These are phyloP conservation scores for Acromyrmex charruanus DNA, from an alignment of 1,140 invertebrate species.

Conservation along the genomic window DNA sequence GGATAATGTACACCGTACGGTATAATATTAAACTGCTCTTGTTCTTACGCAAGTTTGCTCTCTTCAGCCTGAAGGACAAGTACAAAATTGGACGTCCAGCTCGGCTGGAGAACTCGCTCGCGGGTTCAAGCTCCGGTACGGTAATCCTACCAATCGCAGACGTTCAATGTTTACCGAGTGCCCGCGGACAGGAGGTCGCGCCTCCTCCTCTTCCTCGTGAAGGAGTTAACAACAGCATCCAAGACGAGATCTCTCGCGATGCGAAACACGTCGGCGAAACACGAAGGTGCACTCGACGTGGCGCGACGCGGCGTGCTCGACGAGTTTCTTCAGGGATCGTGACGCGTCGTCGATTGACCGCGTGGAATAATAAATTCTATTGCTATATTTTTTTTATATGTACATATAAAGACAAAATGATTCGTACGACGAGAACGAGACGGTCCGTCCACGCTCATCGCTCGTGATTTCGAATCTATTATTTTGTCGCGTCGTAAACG, in stretches of 20 bases:
- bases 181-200: slow-evolving; percentile 39
- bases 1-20: neutral
- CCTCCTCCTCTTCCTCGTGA: neutral
- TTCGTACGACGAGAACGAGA: slow-evolving; percentile 15
- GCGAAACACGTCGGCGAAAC: slow-evolving; percentile 44
- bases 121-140: neutral
- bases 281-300: slow-evolving; percentile 14
- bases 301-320: slow-evolving; percentile 4
- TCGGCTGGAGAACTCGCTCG: slow-evolving; percentile 5
- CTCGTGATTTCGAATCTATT: slow-evolving; percentile 45
- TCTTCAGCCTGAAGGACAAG: slow-evolving; percentile 31
- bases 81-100: slow-evolving; percentile 34
- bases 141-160: slow-evolving; percentile 25
- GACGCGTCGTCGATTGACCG: slow-evolving; percentile 7
- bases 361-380: slow-evolving; percentile 55
- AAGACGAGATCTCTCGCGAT: slow-evolving; percentile 47
- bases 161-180: slow-evolving; percentile 45
- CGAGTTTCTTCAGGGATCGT: slow-evolving; percentile 27
- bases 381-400: neutral
- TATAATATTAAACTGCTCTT: slow-evolving; percentile 19
- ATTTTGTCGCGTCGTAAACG: slow-evolving; percentile 46
- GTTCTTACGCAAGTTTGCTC: slow-evolving; percentile 27
- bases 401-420: neutral
- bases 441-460: slow-evolving; percentile 24
- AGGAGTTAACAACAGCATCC: slow-evolving; percentile 39